Base-by-base conservation (phyloP, 1,140 invertebrate species). In the Dendrolimus punctatus region DNA sequence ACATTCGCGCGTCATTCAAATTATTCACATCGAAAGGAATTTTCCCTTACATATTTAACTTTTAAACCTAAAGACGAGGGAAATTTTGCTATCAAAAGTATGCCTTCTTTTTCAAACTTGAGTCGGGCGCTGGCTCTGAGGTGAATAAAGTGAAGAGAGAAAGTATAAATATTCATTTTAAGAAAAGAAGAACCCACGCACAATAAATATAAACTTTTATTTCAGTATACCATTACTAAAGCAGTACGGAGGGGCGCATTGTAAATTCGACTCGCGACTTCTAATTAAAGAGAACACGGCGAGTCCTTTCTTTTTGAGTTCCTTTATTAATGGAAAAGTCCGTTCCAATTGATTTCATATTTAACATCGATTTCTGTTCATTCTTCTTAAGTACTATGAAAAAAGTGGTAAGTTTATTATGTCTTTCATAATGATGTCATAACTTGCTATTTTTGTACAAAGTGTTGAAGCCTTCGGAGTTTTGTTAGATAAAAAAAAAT, bases 141-240 rank as follows among this genome's bases (percentile, higher is more conserved):
- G 69, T 80, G 71, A 81, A 76, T 73, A 81, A 76, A 62, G 72
- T 67, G 63, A 68, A 80, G 63, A 64, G 65, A 56, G 59, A 71
- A 71, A 68, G 64, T 72, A 82, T 84, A 82, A 82, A 85, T 80
- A 85, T 85, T 85, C 76, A 82, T 82, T 75, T 64, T 53, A 48
- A 66, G 67, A 60, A 72, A 64, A 70, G 69, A 74, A 65, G 66
- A 23, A 23, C 23, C 70, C 67, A 82, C 76, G 76, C 77, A 82
- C 73, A 76, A 72, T 81, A 85, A 82, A 83, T 81, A 82, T 76
- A 85, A 85, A 83, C 79, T 82, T 85, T 85, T 83, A 81, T 83
- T 82, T 77, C 68, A 79, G 64, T 76, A 63, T 65, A 55, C 74
- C 77, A 77, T 81, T 77, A 80, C 71, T 69, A 65, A 66, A 67